Percentiles rank a stretch among this genome's conserved stretches.
Evolutionary conservation across 2,888 invertebrate genomes (phyloP).

Genomic region (Scaptomyza tumidula): DNA sequence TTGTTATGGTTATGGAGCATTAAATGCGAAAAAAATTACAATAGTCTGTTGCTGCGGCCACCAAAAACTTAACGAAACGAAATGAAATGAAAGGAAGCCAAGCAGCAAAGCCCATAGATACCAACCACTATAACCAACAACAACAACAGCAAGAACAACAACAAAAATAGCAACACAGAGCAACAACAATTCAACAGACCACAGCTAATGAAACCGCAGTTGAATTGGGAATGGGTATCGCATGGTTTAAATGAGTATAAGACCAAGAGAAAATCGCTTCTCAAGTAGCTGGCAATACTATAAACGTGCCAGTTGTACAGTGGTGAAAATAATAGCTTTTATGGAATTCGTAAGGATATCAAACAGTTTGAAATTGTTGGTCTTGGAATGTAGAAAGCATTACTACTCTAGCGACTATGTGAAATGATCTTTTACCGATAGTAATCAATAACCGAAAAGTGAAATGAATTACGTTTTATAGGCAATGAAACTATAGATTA

Average conservation of each 20-base stretch:
- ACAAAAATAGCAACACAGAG: slow-evolving; percentile 14
- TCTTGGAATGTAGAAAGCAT: too few species aligned
- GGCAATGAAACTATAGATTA: background rate
- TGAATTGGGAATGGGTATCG: slow-evolving; percentile 46
- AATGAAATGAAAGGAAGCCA: slow-evolving; percentile 68
- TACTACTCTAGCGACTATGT: too few species aligned
- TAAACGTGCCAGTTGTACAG: slow-evolving; percentile 35
- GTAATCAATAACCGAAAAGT: background rate
- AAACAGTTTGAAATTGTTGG: too few species aligned
- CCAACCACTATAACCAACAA: slow-evolving; percentile 48
- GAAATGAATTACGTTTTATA: background rate
- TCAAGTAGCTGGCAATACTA: slow-evolving; percentile 65
- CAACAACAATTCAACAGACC: slow-evolving; percentile 60
- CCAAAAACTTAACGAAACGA: slow-evolving; percentile 73
- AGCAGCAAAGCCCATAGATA: slow-evolving; percentile 44
- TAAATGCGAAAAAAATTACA: slow-evolving; percentile 62
- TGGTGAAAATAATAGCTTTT: slow-evolving; percentile 3
- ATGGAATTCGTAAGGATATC: background rate
- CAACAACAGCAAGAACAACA: slow-evolving; percentile 27
- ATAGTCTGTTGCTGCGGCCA: slow-evolving; percentile 74
- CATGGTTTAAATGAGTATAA: slow-evolving; percentile 47
- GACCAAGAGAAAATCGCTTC: slow-evolving; percentile 73
- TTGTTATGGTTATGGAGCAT: slow-evolving; percentile 63
- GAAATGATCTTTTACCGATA: background rate
- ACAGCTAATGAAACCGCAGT: slow-evolving; percentile 78